phyloP scores from a whole-genome alignment of 2,113 vertebrate species.

The Etheostoma spectabile region DNA sequence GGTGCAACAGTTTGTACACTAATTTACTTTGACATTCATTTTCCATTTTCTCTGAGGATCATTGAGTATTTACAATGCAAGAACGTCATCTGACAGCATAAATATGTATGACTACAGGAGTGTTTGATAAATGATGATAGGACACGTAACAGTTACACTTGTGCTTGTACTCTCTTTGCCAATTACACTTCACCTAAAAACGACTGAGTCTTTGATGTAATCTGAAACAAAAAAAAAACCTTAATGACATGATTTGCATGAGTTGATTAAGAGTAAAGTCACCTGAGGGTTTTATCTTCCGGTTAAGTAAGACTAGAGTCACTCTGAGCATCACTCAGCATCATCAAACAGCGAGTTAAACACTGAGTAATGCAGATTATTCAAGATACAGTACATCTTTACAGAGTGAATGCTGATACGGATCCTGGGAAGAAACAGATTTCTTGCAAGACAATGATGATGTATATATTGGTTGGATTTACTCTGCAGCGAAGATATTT shows the following conservation, averaged over 20 bases:
- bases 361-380: constrained; percentile 37
- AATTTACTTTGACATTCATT: constrained; percentile 49
- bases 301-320: constrained; percentile 43
- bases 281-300: constrained; percentile 60
- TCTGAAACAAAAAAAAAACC: constrained; percentile 61
- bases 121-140: constrained; percentile 73
- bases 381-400: constrained; percentile 39
- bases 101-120: constrained; percentile 62
- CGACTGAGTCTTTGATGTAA: constrained; percentile 71
- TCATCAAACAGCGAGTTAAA: constrained; percentile 30
- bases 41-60: constrained; percentile 51
- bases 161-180: constrained; percentile 38
- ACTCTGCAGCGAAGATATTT: constrained; percentile 2
- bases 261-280: constrained; percentile 67
- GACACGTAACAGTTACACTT: constrained; percentile 53
- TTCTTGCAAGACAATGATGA: too few relatives aligned
- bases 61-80: constrained; percentile 58
- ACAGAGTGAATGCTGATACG: constrained; percentile 20
- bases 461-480: too few relatives aligned
- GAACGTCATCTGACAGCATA: constrained; percentile 48
- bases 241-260: constrained; percentile 74
- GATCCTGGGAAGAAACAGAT: constrained; percentile 28
- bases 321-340: constrained; percentile 34
- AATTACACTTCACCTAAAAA: constrained; percentile 63
- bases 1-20: constrained; percentile 13